Evolutionary conservation across 2,113 vertebrate species (phyloP), one percentile per base, ranked within the genome.

Genomic region (Saccopteryx leptura): DNA sequence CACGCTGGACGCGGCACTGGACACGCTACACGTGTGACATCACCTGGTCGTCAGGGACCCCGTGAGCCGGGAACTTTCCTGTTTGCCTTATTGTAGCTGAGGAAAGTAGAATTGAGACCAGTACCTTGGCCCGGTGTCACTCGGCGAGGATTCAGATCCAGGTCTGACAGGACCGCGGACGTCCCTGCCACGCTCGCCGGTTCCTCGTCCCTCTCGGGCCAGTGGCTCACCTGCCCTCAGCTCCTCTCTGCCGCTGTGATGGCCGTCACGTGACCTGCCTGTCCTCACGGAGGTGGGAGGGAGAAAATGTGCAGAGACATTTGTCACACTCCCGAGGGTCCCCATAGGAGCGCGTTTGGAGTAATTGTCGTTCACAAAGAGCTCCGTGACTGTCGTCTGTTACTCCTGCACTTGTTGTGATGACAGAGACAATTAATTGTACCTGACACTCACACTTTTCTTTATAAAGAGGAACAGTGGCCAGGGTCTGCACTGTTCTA

Each of bases 141-240:
- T 81, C n/a, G 50, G 19, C 39, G 58, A 31, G 39, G 66, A 61
- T 78, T 76, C 71, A 63, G 1, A 31, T 48, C 76, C 31, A 28
- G 19, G 46, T 81, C 23, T 33, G 10, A 84, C 0, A 0, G 28
- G 21, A 13, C 33, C 0, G 1, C 0, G 1, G 5, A 1, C 15
- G 28, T 1, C n/a, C 66, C 69, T 48, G 19, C 33, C 33, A 4
- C 1, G 15, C 24, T 21, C 18, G 9, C 13, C 23, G 50, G 66
- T 23, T 9, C 23, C 1, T 50, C 15, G 12, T n/a, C 56, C 17
- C 0, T 75, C 54, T 86, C 46, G 0, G 14, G 60, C 80, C 86
- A 28, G 48, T 94, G 0, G 0, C 26, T 54, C 39, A 39, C 39
- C 39, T 39, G 39, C 56, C 46, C 26, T 79, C 31, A 7, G 12